A percentile compares a stretch with the other conserved stretches of the same genome.
These are phyloP conservation scores for Gallirallus australis DNA, from an alignment of 2,797 vertebrate genomes.

Conservation along the genomic window DNA sequence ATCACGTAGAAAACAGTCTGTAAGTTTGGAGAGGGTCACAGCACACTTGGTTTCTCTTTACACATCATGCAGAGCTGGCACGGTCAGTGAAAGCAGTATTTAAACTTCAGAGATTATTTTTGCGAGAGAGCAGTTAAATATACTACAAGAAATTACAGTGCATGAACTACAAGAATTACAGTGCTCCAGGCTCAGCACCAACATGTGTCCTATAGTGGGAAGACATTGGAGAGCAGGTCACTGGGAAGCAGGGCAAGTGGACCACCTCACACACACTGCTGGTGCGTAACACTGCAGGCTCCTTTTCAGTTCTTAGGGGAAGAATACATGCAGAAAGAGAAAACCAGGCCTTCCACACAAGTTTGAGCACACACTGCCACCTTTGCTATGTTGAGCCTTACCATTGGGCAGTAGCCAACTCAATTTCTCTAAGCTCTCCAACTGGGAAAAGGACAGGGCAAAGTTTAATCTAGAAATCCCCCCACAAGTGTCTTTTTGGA, in stretches of 20 bases:
- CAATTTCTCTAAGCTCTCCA: conserved; percentile 60
- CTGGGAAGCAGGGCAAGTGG: conserved; percentile 30
- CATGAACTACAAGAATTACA: neutral
- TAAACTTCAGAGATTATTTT: conserved; percentile 24
- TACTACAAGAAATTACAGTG: conserved; percentile 13
- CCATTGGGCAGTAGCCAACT: conserved; percentile 38
- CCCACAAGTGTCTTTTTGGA: conserved; percentile 20
- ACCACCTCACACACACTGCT: neutral
- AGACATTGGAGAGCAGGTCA: neutral
- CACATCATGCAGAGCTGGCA: conserved; percentile 37
- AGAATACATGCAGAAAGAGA: conserved; percentile 36
- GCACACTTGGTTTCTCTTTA: conserved; percentile 16
- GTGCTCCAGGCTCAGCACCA: conserved; percentile 26
- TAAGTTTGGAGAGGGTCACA: conserved; percentile 13
- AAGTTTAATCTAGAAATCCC: conserved; percentile 58
- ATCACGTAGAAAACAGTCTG: neutral
- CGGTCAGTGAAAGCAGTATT: conserved; percentile 51
- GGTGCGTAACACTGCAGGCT: conserved; percentile 14
- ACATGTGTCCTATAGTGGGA: neutral
- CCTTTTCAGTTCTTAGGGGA: neutral
- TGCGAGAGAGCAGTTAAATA: conserved; percentile 18
- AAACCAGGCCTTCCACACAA: conserved; percentile 38
- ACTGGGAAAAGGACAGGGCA: conserved; percentile 57
- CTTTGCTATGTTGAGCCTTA: conserved; percentile 58
- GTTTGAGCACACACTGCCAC: conserved; percentile 16